Evolutionary conservation across 2,888 invertebrate species (phyloP).

Genomic region (Polyommatus iphigenia): DNA sequence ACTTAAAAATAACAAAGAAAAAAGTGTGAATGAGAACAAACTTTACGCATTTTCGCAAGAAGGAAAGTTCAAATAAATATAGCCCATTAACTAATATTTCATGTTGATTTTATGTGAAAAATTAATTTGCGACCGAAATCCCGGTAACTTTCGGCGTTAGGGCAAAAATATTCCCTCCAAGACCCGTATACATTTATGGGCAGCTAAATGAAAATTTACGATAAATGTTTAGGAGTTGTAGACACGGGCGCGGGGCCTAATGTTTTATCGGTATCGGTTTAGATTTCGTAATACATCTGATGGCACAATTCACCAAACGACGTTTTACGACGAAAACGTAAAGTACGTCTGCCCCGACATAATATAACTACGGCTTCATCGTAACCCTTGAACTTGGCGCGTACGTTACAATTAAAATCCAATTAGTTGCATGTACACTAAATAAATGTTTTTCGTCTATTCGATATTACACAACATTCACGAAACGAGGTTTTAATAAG

Average conservation of each 20-base stretch:
- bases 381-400: not conserved
- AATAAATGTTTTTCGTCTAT: not conserved
- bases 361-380: not conserved
- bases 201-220: constrained; percentile 6
- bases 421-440: not conserved
- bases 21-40: not conserved
- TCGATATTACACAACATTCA: not conserved
- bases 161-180: not conserved
- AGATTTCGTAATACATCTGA: not conserved
- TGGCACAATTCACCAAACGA: not conserved
- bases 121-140: not conserved
- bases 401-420: not conserved
- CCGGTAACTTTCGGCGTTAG: not conserved
- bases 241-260: not conserved
- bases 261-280: constrained; percentile 12
- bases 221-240: not conserved
- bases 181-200: not conserved
- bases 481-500: too few relatives aligned
- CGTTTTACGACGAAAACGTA: not conserved
- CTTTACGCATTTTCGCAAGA: not conserved
- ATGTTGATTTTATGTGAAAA: not conserved
- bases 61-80: not conserved
- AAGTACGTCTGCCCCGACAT: not conserved
- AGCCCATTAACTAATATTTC: not conserved
- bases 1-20: not conserved